phyloP scores from a whole-genome alignment of 2,888 invertebrate species.

The Machimus rusticus region DNA sequence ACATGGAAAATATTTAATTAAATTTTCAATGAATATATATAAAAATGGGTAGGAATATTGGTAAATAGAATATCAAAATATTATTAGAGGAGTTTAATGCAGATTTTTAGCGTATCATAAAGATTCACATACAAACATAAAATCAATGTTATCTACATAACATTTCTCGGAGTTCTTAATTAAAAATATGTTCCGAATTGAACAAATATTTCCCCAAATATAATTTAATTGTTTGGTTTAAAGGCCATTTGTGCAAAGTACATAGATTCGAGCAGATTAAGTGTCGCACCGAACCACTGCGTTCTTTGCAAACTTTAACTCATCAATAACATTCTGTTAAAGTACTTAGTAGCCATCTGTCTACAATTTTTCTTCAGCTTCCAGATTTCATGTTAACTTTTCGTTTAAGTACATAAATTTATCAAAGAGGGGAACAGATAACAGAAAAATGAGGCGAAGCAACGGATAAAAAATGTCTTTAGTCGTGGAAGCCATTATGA shows the following conservation, averaged over 20 bases:
- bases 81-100: background rate
- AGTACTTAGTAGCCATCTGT: constrained; percentile 45
- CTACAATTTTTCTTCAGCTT: constrained; percentile 43
- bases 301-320: background rate
- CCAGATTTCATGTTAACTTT: constrained; percentile 44
- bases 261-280: background rate
- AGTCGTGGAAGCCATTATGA: constrained; percentile 36
- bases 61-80: background rate
- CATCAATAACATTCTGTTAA: constrained; percentile 32
- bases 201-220: background rate
- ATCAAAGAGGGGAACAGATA: constrained; percentile 21
- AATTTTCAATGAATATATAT: background rate
- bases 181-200: background rate
- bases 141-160: background rate
- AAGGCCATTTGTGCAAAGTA: background rate
- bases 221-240: background rate
- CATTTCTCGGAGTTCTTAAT: background rate
- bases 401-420: constrained; percentile 40
- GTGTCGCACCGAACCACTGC: background rate
- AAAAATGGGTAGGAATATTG: background rate
- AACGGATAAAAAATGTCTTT: constrained; percentile 24
- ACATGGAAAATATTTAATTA: background rate
- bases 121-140: background rate
- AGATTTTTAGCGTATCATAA: background rate
- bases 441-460: background rate